Percentiles rank a stretch among this genome's conserved stretches.
These are phyloP conservation scores for Agrotis ipsilon DNA, from an alignment of 2,888 invertebrate species.

Conservation along the genomic window DNA sequence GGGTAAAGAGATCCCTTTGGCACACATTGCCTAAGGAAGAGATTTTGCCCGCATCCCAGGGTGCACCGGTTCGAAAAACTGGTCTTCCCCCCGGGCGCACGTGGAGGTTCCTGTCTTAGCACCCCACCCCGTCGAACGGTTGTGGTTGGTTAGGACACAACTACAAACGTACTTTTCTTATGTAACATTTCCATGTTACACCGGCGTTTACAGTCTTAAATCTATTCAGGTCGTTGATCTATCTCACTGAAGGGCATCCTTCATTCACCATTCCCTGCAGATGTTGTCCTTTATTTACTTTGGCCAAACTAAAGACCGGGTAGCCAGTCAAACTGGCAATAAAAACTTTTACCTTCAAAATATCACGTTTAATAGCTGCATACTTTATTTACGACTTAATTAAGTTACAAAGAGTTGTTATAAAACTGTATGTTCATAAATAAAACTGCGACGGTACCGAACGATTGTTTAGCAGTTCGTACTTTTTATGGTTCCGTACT, in stretches of 20 bases:
- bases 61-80: too few species aligned
- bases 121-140: too few species aligned
- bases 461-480: constrained; percentile 33
- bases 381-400: constrained; percentile 45
- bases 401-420: constrained; percentile 28
- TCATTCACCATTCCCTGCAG: constrained; percentile 29
- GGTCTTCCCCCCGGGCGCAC: too few species aligned
- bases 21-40: too few species aligned
- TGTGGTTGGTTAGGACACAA: too few species aligned
- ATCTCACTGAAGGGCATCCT: neutral
- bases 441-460: constrained; percentile 23
- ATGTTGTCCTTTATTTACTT: constrained; percentile 40
- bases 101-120: too few species aligned
- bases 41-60: too few species aligned
- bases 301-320: constrained; percentile 12
- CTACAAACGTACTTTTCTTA: too few species aligned
- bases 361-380: constrained; percentile 35
- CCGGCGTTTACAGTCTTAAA: neutral
- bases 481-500: constrained; percentile 13
- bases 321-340: constrained; percentile 41
- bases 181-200: too few species aligned
- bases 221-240: constrained; percentile 13
- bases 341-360: constrained; percentile 45
- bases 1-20: too few species aligned
- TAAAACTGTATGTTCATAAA: constrained; percentile 42